Evolutionary conservation across 2,888 invertebrate genomes (phyloP).

Genomic region (Volucella bombylans): DNA sequence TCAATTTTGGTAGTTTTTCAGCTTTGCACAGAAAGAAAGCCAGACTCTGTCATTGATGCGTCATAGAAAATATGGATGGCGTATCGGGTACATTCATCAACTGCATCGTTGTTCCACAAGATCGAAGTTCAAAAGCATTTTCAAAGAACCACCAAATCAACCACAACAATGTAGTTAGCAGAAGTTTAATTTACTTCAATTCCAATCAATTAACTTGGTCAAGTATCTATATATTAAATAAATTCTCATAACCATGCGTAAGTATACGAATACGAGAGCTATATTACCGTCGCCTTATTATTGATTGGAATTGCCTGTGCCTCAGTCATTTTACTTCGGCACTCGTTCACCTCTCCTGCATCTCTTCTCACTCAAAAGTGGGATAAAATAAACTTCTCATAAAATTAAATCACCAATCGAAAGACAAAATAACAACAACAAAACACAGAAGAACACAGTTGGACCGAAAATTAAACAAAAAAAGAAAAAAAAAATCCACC

Average conservation of each 20-base stretch:
- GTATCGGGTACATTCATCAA: background rate
- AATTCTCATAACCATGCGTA: slow-evolving; percentile 37
- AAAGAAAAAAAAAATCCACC: slow-evolving; percentile 18
- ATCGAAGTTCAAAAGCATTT: background rate
- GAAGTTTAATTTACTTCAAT: slow-evolving; percentile 66
- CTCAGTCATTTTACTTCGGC: slow-evolving; percentile 29
- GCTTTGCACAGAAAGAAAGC: too few relatives aligned
- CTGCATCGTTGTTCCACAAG: background rate
- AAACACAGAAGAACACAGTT: slow-evolving; percentile 48
- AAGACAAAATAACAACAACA: slow-evolving; percentile 38
- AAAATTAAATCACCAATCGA: slow-evolving; percentile 73
- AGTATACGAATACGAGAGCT: slow-evolving; percentile 5
- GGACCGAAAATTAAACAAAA: slow-evolving; percentile 41
- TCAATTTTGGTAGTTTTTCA: too few relatives aligned
- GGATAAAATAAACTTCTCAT: slow-evolving; percentile 71
- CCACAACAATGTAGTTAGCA: slow-evolving; percentile 60
- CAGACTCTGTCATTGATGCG: too few relatives aligned
- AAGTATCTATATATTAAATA: slow-evolving; percentile 57
- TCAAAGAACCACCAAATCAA: slow-evolving; percentile 45
- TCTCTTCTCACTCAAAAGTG: slow-evolving; percentile 24
- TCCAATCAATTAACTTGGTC: slow-evolving; percentile 71
- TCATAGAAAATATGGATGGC: too few relatives aligned
- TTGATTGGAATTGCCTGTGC: slow-evolving; percentile 67
- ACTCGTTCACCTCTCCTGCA: slow-evolving; percentile 16
- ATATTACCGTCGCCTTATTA: slow-evolving; percentile 44